Evolutionary conservation across 2,888 invertebrate genomes (phyloP).

Genomic region (Tetropium fuscum): DNA sequence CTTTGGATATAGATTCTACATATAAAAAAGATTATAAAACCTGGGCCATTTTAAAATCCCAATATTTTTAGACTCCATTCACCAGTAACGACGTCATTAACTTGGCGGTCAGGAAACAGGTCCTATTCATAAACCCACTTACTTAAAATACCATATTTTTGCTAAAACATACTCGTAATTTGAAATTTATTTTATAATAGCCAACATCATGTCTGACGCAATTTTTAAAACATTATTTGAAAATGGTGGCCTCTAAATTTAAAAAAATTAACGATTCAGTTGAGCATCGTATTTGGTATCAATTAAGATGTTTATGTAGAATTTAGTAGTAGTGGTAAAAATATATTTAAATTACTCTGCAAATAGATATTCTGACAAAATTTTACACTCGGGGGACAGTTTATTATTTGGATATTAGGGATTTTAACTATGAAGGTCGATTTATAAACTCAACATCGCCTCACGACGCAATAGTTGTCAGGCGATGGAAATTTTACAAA

Average conservation of each 20-base stretch:
- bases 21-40: background rate
- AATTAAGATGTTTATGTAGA: background rate
- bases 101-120: background rate
- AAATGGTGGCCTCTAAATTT: background rate
- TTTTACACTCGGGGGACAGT: background rate
- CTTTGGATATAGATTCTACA: background rate
- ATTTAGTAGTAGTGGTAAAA: background rate
- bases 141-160: background rate
- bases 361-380: background rate
- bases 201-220: background rate
- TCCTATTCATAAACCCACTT: background rate
- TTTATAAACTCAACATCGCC: background rate
- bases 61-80: background rate
- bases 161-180: background rate
- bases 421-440: constrained; percentile 3
- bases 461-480: too few relatives aligned
- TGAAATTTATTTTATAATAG: background rate
- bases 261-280: background rate
- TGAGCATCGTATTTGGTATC: background rate
- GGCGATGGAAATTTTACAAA: constrained; percentile 1
- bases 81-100: background rate
- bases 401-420: too few relatives aligned
- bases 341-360: background rate
- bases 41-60: too few relatives aligned
- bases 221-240: background rate